Percentiles rank a stretch among this genome's conserved stretches.
Conservation (phyloP, 2,888 invertebrate species). For the Fragum whitleyi region DNA sequence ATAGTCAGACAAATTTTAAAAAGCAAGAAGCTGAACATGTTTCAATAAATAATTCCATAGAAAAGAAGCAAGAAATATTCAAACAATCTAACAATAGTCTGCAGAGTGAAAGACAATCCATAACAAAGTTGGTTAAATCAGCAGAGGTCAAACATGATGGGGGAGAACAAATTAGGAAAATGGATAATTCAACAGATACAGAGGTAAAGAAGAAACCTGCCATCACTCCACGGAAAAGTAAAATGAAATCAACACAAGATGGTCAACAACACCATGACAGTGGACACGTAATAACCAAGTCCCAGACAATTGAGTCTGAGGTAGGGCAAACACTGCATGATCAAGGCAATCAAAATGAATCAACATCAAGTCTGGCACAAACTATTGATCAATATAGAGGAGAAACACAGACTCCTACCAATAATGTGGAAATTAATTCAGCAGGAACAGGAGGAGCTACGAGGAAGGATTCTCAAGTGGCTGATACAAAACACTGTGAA, state of each 20-base stretch:
- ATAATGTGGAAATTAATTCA: not conserved
- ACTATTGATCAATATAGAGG: not conserved
- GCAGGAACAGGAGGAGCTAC: not conserved
- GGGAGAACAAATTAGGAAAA: conserved; percentile 45
- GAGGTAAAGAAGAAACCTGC: conserved; percentile 42
- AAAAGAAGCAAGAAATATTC: no score
- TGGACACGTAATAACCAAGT: not conserved
- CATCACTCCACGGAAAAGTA: conserved; percentile 62
- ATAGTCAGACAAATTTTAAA: no score
- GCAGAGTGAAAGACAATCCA: no score
- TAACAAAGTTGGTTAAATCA: not conserved
- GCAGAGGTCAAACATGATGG: conserved; percentile 24
- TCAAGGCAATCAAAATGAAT: not conserved
- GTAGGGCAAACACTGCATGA: not conserved
- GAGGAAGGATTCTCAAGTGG: not conserved
- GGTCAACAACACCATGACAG: not conserved
- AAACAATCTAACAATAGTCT: no score
- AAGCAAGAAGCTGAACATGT: no score
- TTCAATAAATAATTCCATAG: no score
- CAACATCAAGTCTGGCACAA: not conserved
- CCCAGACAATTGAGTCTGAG: not conserved
- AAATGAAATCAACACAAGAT: conserved; percentile 21
- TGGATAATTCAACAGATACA: conserved; percentile 20
- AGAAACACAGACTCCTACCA: not conserved
- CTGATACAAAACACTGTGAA: not conserved